These are phyloP conservation scores for Rafetus swinhoei DNA, from an alignment of 2,113 vertebrate species.

Conservation along the genomic window DNA sequence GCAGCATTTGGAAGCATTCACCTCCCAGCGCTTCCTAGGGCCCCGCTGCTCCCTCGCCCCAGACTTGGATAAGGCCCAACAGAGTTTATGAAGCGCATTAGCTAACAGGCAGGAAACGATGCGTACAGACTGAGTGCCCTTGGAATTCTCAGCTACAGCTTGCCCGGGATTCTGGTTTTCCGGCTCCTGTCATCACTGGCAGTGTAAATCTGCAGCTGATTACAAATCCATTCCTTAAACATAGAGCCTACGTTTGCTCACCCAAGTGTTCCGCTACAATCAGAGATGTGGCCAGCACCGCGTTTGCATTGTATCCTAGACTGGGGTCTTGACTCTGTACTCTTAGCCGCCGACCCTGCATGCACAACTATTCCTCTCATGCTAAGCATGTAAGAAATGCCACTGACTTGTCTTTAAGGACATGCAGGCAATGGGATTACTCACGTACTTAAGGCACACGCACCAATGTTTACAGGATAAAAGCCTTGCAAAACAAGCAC, in stretches of 20 bases:
- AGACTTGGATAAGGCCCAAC: background rate
- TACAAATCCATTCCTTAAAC: background rate
- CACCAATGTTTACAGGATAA: background rate
- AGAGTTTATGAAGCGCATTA: background rate
- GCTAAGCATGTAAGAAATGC: background rate
- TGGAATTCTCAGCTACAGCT: background rate
- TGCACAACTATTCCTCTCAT: background rate
- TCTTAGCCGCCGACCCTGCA: background rate
- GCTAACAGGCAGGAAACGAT: background rate
- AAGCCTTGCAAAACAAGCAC: background rate
- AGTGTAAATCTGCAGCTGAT: background rate
- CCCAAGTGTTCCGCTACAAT: background rate
- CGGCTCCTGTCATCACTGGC: background rate
- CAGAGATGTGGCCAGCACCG: background rate
- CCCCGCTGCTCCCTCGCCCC: background rate
- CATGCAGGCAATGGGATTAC: background rate
- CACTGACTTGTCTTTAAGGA: background rate
- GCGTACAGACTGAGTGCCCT: background rate
- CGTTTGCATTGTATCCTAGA: background rate
- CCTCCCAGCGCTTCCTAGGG: background rate
- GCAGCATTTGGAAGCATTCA: background rate
- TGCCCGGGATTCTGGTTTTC: background rate
- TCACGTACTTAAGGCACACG: background rate
- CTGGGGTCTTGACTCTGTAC: too few relatives aligned
- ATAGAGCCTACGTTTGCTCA: background rate